phyloP scores from a whole-genome alignment of 2,113 vertebrate genomes.

The Tetrax tetrax region DNA sequence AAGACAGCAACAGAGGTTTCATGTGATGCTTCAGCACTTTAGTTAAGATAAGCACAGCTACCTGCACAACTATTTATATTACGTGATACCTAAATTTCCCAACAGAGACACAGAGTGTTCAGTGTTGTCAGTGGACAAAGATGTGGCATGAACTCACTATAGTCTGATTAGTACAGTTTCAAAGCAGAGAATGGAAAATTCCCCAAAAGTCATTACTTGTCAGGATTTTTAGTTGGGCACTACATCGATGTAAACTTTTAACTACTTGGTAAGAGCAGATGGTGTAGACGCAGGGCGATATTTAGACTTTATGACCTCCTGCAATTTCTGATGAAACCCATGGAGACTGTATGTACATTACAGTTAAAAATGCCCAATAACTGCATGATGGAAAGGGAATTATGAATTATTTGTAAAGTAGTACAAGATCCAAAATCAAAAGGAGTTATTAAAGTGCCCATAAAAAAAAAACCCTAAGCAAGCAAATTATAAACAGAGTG shows the following conservation, averaged over 20 bases:
- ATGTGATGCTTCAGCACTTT: background rate
- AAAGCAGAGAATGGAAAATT: background rate
- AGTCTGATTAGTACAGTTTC: rapidly evolving
- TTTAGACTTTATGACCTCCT: background rate
- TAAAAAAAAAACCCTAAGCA: background rate
- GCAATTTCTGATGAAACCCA: background rate
- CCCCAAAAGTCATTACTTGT: background rate
- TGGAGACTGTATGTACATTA: rapidly evolving
- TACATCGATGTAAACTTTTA: background rate
- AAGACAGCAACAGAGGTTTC: background rate
- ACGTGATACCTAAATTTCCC: background rate
- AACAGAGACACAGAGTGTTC: background rate
- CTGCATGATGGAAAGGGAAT: background rate
- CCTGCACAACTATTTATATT: background rate
- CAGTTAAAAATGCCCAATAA: background rate
- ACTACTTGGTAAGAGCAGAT: background rate
- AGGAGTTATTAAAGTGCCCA: background rate
- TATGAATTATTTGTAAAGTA: background rate
- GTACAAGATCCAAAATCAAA: background rate
- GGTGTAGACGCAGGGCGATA: rapidly evolving
- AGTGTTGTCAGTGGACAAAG: background rate
- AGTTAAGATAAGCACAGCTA: background rate
- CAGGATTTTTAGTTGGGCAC: background rate
- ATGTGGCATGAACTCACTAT: background rate
- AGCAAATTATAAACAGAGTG: background rate